Evolutionary conservation across 2,113 vertebrate species (phyloP).

Genomic region (Seriola quinqueradiata): DNA sequence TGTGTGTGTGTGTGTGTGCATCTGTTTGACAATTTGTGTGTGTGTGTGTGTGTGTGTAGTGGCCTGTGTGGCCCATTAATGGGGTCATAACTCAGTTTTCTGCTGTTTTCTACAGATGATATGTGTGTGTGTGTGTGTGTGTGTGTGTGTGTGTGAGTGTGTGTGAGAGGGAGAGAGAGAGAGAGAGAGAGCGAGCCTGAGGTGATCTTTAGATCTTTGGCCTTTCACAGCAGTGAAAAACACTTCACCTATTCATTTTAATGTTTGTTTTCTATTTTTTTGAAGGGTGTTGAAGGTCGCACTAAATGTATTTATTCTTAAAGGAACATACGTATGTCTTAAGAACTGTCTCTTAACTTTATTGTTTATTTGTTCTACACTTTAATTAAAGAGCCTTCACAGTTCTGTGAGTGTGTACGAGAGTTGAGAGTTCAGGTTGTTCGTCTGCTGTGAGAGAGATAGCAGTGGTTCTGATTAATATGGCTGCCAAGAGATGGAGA

Average conservation of each 20-base stretch:
- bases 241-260: not conserved
- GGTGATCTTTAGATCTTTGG: conserved; percentile 11
- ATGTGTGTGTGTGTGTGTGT: conserved; percentile 12
- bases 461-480: too few relatives aligned
- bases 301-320: not conserved
- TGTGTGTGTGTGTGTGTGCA: conserved; percentile 15
- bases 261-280: conserved; percentile 11
- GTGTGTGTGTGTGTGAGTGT: not conserved
- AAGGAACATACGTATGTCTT: too few relatives aligned
- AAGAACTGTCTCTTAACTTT: too few relatives aligned
- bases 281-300: not conserved
- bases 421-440: too few relatives aligned
- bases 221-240: conserved; percentile 3
- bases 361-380: too few relatives aligned
- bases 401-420: too few relatives aligned
- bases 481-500: too few relatives aligned
- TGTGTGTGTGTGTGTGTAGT: not conserved
- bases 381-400: too few relatives aligned
- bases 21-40: conserved; percentile 22
- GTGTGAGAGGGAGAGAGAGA: not conserved
- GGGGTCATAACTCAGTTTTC: conserved; percentile 44
- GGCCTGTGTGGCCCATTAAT: conserved; percentile 34
- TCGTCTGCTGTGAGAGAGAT: too few relatives aligned
- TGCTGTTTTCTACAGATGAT: conserved; percentile 29
- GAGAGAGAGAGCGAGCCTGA: not conserved